Evolutionary conservation across 1,140 invertebrate genomes (phyloP).

Genomic region (Neodiprion fabricii): DNA sequence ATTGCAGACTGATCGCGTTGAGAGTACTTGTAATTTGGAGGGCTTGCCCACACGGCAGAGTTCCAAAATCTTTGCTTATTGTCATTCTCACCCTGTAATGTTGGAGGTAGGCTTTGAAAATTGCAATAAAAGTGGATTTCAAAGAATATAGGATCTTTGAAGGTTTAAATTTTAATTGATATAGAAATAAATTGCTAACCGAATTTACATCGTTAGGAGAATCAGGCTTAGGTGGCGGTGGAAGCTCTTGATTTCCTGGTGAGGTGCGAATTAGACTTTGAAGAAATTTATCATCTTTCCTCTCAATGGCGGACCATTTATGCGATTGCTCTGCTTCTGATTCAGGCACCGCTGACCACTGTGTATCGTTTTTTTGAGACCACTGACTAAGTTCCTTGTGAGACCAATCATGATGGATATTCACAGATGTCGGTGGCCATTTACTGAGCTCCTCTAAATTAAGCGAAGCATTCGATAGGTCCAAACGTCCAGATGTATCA

Average conservation of each 20-base stretch:
- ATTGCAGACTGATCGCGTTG: slow-evolving; percentile 43
- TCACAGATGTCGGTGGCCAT: slow-evolving; percentile 35
- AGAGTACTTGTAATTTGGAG: slow-evolving; percentile 46
- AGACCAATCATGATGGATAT: slow-evolving; percentile 39
- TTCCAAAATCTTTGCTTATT: slow-evolving; percentile 42
- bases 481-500: slow-evolving; percentile 42
- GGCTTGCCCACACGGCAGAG: slow-evolving; percentile 54
- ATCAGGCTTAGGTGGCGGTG: slow-evolving; percentile 47
- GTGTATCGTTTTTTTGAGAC: slow-evolving; percentile 32
- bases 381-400: slow-evolving; percentile 33
- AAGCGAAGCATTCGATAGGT: slow-evolving; percentile 31
- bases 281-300: slow-evolving; percentile 40
- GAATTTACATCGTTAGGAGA: slow-evolving; percentile 20
- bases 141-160: too few relatives aligned
- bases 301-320: slow-evolving; percentile 43
- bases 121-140: too few relatives aligned
- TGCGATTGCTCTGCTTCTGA: slow-evolving; percentile 30
- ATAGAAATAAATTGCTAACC: neutral
- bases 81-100: slow-evolving; percentile 18
- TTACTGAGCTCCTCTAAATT: slow-evolving; percentile 36
- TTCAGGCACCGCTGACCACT: slow-evolving; percentile 38
- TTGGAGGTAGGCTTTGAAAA: neutral
- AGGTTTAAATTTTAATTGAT: too few relatives aligned
- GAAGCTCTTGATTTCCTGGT: slow-evolving; percentile 35
- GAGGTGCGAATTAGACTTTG: slow-evolving; percentile 45